Conservation (phyloP, 2,888 invertebrate species). For the Drosophila macrospina region DNA sequence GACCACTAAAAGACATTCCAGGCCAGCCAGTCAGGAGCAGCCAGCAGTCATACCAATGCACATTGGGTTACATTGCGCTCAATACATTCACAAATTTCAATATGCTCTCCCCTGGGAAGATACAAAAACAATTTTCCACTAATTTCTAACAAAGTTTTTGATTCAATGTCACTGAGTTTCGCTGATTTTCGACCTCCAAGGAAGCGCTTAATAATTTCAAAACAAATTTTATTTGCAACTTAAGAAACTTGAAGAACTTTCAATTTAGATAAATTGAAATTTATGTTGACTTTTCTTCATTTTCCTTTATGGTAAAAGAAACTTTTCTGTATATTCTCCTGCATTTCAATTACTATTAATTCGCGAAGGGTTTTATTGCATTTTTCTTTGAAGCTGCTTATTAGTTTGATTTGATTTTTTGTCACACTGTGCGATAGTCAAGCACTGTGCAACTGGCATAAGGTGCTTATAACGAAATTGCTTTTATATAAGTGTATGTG, state of each 20-base stretch:
- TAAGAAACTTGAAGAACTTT: not conserved
- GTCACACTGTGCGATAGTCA: slow-evolving; percentile 37
- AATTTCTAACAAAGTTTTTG: not conserved
- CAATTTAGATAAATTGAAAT: not conserved
- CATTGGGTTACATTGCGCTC: slow-evolving; percentile 43
- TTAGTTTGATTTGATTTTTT: not conserved
- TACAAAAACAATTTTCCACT: not conserved
- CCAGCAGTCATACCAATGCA: slow-evolving; percentile 38
- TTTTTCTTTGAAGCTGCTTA: not conserved
- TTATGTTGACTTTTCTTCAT: not conserved
- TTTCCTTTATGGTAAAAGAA: not conserved
- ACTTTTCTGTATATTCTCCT: not conserved
- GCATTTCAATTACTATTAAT: not conserved
- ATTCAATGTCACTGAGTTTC: not conserved
- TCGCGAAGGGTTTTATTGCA: not conserved
- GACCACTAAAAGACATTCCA: slow-evolving; percentile 73
- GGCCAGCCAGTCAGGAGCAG: slow-evolving; percentile 53
- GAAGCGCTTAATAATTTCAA: not conserved
- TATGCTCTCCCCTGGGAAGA: not conserved
- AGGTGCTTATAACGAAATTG: slow-evolving; percentile 73
- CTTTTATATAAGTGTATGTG: slow-evolving; percentile 33
- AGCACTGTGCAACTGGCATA: slow-evolving; percentile 52
- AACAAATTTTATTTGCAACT: not conserved
- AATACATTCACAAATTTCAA: slow-evolving; percentile 19
- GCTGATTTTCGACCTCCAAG: too few relatives aligned